Conservation (phyloP, 2,113 vertebrate species). For the Bolborhynchus lineola region DNA sequence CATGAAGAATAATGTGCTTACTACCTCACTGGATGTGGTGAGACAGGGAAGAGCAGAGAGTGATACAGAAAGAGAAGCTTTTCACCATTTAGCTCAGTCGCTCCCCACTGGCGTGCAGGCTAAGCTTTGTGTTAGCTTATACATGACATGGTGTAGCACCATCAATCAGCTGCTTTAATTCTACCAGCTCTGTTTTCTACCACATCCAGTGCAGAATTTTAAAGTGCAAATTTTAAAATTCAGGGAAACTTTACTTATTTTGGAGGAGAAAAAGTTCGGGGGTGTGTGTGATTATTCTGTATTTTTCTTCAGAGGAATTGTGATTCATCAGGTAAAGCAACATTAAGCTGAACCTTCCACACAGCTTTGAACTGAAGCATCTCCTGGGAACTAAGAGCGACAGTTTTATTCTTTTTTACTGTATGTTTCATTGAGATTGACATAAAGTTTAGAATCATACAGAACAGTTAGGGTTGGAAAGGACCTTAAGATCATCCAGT, state of each 20-base stretch:
- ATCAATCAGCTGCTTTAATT: background rate
- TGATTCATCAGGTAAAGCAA: background rate
- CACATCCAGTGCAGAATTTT: slow-evolving; percentile 68
- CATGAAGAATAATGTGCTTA: background rate
- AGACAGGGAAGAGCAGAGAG: background rate
- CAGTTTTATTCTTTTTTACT: background rate
- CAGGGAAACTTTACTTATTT: background rate
- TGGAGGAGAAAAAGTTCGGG: background rate
- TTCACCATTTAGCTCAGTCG: background rate
- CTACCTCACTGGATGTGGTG: background rate
- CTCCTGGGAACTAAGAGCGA: background rate
- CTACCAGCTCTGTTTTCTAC: background rate
- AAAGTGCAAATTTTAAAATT: slow-evolving; percentile 74
- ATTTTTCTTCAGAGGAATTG: background rate
- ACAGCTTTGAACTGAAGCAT: background rate
- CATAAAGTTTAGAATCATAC: too few species aligned
- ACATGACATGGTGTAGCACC: background rate
- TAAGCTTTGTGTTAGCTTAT: background rate
- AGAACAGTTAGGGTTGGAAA: too few species aligned
- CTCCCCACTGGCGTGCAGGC: rapidly evolving
- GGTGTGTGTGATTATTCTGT: background rate
- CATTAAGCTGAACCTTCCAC: background rate
- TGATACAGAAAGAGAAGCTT: background rate
- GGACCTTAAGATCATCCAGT: too few species aligned
- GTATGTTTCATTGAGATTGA: background rate